A percentile compares a stretch with the other conserved stretches of the same genome.
These are phyloP conservation scores for Cyrtonyx montezumae DNA, from an alignment of 2,113 vertebrate genomes.

Conservation along the genomic window DNA sequence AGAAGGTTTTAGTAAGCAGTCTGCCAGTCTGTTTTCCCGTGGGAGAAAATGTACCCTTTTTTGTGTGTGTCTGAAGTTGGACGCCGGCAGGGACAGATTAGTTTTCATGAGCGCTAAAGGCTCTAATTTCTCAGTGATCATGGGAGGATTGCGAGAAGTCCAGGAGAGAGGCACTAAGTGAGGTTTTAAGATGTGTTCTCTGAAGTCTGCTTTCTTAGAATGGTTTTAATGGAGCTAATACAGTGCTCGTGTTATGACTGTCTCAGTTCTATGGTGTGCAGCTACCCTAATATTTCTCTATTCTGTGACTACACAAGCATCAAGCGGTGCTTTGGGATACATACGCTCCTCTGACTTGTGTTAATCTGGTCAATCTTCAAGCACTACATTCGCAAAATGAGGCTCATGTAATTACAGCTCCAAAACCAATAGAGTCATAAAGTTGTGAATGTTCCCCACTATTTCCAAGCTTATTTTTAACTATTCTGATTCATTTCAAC, in stretches of 20 bases:
- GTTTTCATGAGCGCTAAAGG: neutral
- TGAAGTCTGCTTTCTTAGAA: neutral
- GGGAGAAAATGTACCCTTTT: neutral
- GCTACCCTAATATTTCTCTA: neutral
- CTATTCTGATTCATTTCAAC: neutral
- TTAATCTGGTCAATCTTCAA: neutral
- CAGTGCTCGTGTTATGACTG: neutral
- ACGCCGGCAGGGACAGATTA: neutral
- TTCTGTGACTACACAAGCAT: neutral
- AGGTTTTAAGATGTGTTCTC: neutral
- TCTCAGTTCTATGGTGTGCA: neutral
- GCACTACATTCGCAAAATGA: neutral
- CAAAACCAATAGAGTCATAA: neutral
- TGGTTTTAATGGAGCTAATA: neutral
- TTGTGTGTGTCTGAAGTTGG: neutral
- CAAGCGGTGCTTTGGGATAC: neutral
- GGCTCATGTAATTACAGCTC: neutral
- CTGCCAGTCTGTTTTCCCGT: neutral
- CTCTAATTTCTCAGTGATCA: neutral
- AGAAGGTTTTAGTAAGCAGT: neutral
- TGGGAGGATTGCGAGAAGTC: neutral
- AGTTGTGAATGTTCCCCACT: neutral
- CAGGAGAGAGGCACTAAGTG: neutral
- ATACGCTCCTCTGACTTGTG: neutral
- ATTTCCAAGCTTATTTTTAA: neutral